Percentiles rank a stretch among this genome's conserved stretches.
phyloP scores from a whole-genome alignment of 1,140 invertebrate genomes.

The Dermatophagoides farinae region DNA sequence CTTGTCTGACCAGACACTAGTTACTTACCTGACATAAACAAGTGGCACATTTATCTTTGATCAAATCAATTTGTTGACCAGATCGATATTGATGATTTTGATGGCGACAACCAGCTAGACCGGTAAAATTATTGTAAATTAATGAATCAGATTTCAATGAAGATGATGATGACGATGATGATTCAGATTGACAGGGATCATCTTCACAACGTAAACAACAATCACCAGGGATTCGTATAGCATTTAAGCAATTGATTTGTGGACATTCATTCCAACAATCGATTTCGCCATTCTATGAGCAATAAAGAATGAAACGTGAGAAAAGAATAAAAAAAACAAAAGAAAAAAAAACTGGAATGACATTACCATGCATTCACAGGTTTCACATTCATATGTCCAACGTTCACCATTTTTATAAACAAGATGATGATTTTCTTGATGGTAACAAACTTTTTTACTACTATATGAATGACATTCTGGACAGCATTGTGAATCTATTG shows the following conservation, averaged over 20 bases:
- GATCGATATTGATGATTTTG: constrained; percentile 36
- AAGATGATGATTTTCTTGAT: constrained; percentile 15
- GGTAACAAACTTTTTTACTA: constrained; percentile 9
- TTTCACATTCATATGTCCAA: constrained; percentile 20
- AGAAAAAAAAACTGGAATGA: not conserved
- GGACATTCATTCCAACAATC: constrained; percentile 76
- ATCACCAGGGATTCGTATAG: constrained; percentile 39
- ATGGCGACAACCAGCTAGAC: constrained; percentile 23
- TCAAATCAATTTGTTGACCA: constrained; percentile 31
- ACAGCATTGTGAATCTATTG: constrained; percentile 16
- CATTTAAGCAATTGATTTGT: constrained; percentile 41
- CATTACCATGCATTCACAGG: constrained; percentile 20
- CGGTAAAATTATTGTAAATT: constrained; percentile 14
- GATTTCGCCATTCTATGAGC: constrained; percentile 57
- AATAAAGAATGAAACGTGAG: not conserved
- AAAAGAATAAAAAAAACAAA: not conserved
- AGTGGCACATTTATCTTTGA: constrained; percentile 40
- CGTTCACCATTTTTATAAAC: constrained; percentile 18
- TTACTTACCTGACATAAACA: constrained; percentile 52
- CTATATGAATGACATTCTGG: constrained; percentile 15
- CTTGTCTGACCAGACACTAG: too few species aligned
- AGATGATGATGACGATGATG: too few species aligned
- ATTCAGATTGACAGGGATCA: constrained; percentile 32
- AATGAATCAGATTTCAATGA: not conserved
- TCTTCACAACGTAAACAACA: constrained; percentile 48